phyloP scores from a whole-genome alignment of 2,797 vertebrate species.

The Tapirus indicus region DNA sequence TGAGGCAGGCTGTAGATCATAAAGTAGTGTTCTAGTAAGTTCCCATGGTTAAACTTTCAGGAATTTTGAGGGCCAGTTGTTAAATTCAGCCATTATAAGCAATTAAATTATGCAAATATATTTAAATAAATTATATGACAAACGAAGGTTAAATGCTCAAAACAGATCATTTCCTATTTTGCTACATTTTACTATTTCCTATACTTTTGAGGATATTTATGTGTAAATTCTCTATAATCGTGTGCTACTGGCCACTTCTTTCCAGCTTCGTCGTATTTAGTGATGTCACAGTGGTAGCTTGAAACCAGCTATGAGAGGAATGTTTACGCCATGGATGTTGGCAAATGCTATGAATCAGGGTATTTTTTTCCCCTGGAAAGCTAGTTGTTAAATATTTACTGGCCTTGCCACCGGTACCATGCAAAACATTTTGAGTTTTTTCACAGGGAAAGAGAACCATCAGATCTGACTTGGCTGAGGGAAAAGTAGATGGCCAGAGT shows the following conservation, averaged over 20 bases:
- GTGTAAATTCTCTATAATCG: background rate
- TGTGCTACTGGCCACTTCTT: background rate
- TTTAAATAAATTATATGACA: background rate
- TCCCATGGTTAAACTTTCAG: background rate
- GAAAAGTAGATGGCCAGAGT: background rate
- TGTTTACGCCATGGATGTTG: background rate
- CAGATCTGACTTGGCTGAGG: background rate
- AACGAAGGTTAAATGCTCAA: slow-evolving; percentile 4
- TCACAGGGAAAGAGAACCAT: background rate
- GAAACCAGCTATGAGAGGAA: background rate
- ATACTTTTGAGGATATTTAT: background rate
- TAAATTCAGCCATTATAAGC: slow-evolving; percentile 1
- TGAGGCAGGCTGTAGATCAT: background rate
- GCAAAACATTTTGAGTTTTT: background rate
- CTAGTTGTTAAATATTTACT: background rate
- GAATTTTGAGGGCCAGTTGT: slow-evolving; percentile 14
- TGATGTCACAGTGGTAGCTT: background rate
- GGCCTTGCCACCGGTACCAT: background rate
- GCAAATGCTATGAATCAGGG: background rate
- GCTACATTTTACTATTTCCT: background rate
- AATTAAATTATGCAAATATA: background rate
- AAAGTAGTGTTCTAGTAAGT: background rate
- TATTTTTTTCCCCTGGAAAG: background rate
- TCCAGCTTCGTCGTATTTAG: background rate
- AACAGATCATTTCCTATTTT: slow-evolving; percentile 13